Evolutionary conservation across 2,888 invertebrate genomes (phyloP).

Genomic region (Limnephilus rhombicus): DNA sequence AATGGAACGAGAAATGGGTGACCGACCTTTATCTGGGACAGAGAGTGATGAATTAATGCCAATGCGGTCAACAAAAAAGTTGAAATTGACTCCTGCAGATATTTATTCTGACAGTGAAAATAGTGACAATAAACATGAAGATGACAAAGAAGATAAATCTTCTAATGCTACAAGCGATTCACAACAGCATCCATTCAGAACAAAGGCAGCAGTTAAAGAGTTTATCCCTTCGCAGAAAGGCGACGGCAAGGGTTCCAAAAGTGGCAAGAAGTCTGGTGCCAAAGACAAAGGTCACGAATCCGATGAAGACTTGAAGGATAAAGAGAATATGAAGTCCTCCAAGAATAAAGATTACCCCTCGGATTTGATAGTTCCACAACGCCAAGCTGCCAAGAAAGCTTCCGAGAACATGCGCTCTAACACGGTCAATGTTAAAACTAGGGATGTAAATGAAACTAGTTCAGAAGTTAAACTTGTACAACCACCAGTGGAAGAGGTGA

Average conservation of each 20-base stretch:
- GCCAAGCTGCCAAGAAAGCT: slow-evolving; percentile 94
- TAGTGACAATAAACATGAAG: slow-evolving; percentile 76
- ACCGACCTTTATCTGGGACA: slow-evolving; percentile 80
- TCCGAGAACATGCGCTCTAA: slow-evolving; percentile 90
- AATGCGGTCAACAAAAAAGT: slow-evolving; percentile 78
- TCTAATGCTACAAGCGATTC: slow-evolving; percentile 83
- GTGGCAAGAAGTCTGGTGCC: slow-evolving; percentile 72
- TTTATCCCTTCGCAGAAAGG: slow-evolving; percentile 79
- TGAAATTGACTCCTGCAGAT: slow-evolving; percentile 80
- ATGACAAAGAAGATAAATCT: slow-evolving; percentile 79
- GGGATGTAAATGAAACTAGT: slow-evolving; percentile 68
- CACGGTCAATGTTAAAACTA: slow-evolving; percentile 73
- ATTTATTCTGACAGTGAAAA: slow-evolving; percentile 91
- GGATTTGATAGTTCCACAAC: slow-evolving; percentile 91
- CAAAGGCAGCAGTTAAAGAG: slow-evolving; percentile 92
- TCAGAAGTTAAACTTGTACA: slow-evolving; percentile 67
- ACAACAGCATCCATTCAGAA: slow-evolving; percentile 83
- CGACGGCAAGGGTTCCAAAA: slow-evolving; percentile 71
- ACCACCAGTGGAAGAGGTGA: slow-evolving; percentile 70
- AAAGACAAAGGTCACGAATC: slow-evolving; percentile 72
- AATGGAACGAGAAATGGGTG: slow-evolving; percentile 86
- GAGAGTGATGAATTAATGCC: slow-evolving; percentile 90
- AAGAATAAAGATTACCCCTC: slow-evolving; percentile 82
- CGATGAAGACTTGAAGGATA: slow-evolving; percentile 76
- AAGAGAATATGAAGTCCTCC: slow-evolving; percentile 74